Evolutionary conservation across 2,888 invertebrate species (phyloP).

Genomic region (Eupithecia tripunctaria): DNA sequence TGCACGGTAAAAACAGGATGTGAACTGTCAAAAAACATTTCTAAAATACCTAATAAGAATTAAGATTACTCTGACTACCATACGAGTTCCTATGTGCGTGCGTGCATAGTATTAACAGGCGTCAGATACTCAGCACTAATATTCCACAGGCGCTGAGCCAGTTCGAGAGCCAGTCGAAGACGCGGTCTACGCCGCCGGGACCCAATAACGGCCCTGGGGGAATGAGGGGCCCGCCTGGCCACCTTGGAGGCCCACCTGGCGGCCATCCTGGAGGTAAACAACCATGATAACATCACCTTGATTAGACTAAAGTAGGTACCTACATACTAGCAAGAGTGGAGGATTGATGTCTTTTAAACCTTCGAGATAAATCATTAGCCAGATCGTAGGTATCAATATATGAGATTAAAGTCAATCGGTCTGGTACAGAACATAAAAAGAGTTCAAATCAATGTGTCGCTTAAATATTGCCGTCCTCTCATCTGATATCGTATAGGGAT

Average conservation of each 20-base stretch:
- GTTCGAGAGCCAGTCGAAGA: conserved; percentile 97
- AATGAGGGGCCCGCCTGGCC: conserved; percentile 82
- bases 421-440: background rate
- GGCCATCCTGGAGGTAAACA: conserved; percentile 83
- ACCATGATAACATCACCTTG: background rate
- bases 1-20: background rate
- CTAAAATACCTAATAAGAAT: background rate
- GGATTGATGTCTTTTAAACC: background rate
- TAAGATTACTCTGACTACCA: background rate
- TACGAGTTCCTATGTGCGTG: background rate
- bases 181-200: conserved; percentile 92
- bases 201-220: conserved; percentile 84
- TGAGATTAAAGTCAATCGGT: background rate
- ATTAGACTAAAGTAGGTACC: background rate
- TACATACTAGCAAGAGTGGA: background rate
- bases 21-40: background rate
- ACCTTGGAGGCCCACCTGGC: conserved; percentile 86
- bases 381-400: background rate
- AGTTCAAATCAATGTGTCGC: background rate
- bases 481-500: no score
- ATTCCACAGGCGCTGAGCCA: conserved; percentile 86
- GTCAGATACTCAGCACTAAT: conserved; percentile 21
- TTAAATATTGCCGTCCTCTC: background rate
- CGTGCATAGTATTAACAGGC: background rate
- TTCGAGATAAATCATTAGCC: background rate